Evolutionary conservation across 2,888 invertebrate genomes (phyloP).

Genomic region (Ennomos erosarius): DNA sequence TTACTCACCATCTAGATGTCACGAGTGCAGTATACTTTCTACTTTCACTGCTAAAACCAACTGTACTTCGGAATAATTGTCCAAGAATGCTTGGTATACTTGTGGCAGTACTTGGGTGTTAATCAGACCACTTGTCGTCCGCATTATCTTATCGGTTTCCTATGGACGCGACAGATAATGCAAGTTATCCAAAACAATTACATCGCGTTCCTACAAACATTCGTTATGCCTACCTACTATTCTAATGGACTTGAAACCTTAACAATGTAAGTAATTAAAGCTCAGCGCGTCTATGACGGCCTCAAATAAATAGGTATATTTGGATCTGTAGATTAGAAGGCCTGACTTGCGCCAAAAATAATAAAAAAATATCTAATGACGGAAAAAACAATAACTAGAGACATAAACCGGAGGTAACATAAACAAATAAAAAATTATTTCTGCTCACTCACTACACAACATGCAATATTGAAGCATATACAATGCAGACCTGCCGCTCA

Average conservation of each 20-base stretch:
- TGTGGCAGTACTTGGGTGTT: constrained; percentile 34
- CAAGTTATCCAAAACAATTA: constrained; percentile 45
- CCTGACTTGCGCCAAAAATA: constrained; percentile 69
- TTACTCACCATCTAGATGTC: constrained; percentile 60
- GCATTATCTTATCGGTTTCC: constrained; percentile 57
- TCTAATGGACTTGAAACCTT: constrained; percentile 63
- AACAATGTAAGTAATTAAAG: constrained; percentile 63
- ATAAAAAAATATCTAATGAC: constrained; percentile 63
- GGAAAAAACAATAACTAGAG: constrained; percentile 68
- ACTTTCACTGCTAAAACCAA: constrained; percentile 61
- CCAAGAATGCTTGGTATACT: constrained; percentile 47
- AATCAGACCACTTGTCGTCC: constrained; percentile 30
- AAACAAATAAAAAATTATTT: constrained; percentile 82
- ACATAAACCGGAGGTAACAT: constrained; percentile 72
- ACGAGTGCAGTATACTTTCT: constrained; percentile 60
- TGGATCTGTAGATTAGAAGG: constrained; percentile 61
- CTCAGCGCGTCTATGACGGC: constrained; percentile 50
- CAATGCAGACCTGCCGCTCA: constrained; percentile 71
- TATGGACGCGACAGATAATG: constrained; percentile 46
- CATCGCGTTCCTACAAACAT: constrained; percentile 28
- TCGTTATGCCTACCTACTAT: constrained; percentile 41
- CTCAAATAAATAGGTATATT: constrained; percentile 49
- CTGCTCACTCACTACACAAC: constrained; percentile 70
- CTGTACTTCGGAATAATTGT: constrained; percentile 52
- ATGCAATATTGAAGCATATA: constrained; percentile 78